Conservation (phyloP, 1,140 invertebrate species). For the Scaptomyza graminum region DNA sequence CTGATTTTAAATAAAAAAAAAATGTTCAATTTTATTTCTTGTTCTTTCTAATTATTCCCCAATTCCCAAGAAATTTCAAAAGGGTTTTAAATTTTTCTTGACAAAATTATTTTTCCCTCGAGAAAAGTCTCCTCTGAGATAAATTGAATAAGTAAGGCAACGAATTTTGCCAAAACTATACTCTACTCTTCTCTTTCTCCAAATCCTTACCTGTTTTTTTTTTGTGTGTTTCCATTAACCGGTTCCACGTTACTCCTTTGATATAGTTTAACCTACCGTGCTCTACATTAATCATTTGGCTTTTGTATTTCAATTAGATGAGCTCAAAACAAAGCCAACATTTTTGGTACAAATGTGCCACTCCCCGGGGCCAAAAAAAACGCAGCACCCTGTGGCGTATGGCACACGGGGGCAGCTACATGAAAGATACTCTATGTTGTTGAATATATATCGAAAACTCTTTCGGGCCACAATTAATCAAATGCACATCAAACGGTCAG, state of each 20-base stretch:
- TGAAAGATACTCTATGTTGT: conserved; percentile 4
- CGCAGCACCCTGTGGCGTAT: conserved; percentile 23
- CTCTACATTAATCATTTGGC: conserved; percentile 51
- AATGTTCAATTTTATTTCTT: too few species aligned
- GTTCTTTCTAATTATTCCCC: too few species aligned
- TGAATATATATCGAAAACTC: conserved; percentile 42
- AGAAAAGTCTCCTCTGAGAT: too few species aligned
- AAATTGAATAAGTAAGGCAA: too few species aligned
- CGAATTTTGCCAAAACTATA: too few species aligned
- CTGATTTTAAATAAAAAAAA: too few species aligned
- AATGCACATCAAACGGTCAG: conserved; percentile 43
- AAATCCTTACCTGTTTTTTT: not conserved
- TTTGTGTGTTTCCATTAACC: conserved; percentile 7
- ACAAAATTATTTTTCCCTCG: too few species aligned
- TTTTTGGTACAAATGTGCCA: conserved; percentile 2
- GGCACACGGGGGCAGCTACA: conserved; percentile 21
- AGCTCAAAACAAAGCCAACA: conserved; percentile 35
- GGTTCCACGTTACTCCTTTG: conserved; percentile 34
- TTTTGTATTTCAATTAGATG: conserved; percentile 57
- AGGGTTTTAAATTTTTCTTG: too few species aligned
- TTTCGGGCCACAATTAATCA: conserved; percentile 65
- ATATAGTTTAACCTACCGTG: not conserved
- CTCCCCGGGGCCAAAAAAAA: conserved; percentile 1
- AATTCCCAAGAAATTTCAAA: too few species aligned
- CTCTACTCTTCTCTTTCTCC: not conserved